phyloP scores from a whole-genome alignment of 2,797 vertebrate species.

The Acridotheres tristis region DNA sequence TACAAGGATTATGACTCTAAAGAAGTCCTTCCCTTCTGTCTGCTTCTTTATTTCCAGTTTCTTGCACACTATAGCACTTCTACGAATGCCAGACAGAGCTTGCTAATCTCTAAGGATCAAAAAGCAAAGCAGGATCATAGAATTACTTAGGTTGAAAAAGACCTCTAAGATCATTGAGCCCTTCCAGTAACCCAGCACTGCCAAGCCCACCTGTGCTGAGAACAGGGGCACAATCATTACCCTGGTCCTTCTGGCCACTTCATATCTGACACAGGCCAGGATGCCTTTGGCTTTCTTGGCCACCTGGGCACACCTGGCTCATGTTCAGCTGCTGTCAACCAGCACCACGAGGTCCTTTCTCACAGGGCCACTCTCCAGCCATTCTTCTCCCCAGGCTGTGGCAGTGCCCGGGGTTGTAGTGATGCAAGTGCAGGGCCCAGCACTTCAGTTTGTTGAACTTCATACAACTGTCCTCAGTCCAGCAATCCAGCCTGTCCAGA shows the following conservation, averaged over 20 bases:
- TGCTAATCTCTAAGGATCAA: neutral
- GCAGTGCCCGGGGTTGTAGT: neutral
- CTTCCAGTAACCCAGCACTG: neutral
- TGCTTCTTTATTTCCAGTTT: neutral
- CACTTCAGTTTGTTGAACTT: neutral
- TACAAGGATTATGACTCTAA: neutral
- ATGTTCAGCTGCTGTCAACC: neutral
- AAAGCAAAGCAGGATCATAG: neutral
- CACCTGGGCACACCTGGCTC: neutral
- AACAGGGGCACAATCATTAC: neutral
- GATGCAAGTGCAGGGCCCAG: neutral
- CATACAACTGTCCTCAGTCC: neutral
- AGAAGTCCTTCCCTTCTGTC: neutral
- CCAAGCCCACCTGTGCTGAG: neutral
- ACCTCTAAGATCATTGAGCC: too few species aligned
- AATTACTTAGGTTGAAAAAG: neutral
- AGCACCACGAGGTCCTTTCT: neutral
- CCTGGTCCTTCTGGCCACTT: neutral
- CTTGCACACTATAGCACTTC: neutral
- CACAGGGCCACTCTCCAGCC: rapidly evolving
- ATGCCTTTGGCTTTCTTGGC: neutral
- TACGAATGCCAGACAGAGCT: neutral
- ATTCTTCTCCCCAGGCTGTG: neutral
- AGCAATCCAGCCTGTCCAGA: neutral
- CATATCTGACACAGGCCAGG: neutral